These are phyloP conservation scores for Drosophila anomelani DNA, from an alignment of 2,888 invertebrate species.

Conservation along the genomic window DNA sequence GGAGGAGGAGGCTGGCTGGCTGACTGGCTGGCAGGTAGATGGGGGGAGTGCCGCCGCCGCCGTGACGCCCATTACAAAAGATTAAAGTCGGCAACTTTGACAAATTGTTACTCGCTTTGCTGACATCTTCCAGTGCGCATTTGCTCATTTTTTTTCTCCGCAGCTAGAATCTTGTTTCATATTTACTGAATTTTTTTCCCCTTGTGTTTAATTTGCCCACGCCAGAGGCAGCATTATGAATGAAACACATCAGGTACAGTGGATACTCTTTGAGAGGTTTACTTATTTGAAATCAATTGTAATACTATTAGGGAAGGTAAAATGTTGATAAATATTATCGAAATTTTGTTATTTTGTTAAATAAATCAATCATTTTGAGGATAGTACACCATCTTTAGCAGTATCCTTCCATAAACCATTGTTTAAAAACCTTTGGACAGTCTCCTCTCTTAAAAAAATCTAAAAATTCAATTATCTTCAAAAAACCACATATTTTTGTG, in stretches of 20 bases:
- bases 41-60: slow-evolving; percentile 19
- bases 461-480: no score
- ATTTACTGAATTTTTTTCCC: slow-evolving; percentile 2
- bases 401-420: no score
- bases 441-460: no score
- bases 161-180: slow-evolving; percentile 32
- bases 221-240: slow-evolving; percentile 47
- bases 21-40: neutral
- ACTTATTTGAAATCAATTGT: no score
- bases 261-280: neutral
- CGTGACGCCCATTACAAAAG: slow-evolving; percentile 47
- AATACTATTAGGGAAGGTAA: neutral
- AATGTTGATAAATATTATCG: no score
- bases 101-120: slow-evolving; percentile 72
- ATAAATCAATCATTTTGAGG: no score
- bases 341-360: no score
- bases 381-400: no score
- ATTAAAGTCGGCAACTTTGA: slow-evolving; percentile 60
- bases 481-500: no score
- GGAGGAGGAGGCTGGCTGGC: neutral
- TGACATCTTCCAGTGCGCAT: slow-evolving; percentile 73
- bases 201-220: slow-evolving; percentile 47
- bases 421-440: no score
- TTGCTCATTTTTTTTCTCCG: slow-evolving; percentile 41
- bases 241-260: slow-evolving; percentile 40